These are phyloP conservation scores for Bimastos eiseni DNA, from an alignment of 2,888 invertebrate genomes.

Conservation along the genomic window DNA sequence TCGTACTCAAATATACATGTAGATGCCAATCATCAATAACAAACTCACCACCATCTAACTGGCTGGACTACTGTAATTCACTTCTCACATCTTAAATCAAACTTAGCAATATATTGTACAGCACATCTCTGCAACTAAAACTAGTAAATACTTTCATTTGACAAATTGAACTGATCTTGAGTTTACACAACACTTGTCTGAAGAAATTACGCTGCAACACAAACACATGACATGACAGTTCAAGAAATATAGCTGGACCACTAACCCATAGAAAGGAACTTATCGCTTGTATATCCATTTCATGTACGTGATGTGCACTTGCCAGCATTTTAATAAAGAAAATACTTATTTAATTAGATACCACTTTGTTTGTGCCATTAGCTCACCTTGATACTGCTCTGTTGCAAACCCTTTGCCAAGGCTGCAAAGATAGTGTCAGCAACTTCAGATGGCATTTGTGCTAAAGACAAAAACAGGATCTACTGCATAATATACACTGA, in stretches of 20 bases:
- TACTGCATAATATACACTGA: not conserved
- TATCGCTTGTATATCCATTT: not conserved
- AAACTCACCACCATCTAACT: too few relatives aligned
- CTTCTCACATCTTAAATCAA: too few relatives aligned
- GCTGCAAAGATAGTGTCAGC: not conserved
- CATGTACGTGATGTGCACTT: not conserved
- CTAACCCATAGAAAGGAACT: not conserved
- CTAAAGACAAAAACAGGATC: constrained; percentile 7
- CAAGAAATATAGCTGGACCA: not conserved
- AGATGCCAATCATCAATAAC: too few relatives aligned
- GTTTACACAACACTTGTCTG: too few relatives aligned
- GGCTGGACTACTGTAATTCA: too few relatives aligned
- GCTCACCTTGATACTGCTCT: constrained; percentile 10
- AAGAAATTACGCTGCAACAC: not conserved
- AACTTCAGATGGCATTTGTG: not conserved
- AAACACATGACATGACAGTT: not conserved
- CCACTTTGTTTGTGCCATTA: not conserved
- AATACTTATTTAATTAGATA: too few relatives aligned
- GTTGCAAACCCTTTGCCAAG: constrained; percentile 5
- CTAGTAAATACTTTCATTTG: too few relatives aligned
- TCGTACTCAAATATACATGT: too few relatives aligned
- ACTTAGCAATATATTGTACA: too few relatives aligned
- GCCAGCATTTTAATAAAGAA: not conserved
- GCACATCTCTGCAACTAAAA: too few relatives aligned
- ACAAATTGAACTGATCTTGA: too few relatives aligned